Evolutionary conservation across 92 coral and sea anemone genomes (phyloP), one percentile per base, ranked within the genome.

Genomic region (Epizoanthus rinbou): DNA sequence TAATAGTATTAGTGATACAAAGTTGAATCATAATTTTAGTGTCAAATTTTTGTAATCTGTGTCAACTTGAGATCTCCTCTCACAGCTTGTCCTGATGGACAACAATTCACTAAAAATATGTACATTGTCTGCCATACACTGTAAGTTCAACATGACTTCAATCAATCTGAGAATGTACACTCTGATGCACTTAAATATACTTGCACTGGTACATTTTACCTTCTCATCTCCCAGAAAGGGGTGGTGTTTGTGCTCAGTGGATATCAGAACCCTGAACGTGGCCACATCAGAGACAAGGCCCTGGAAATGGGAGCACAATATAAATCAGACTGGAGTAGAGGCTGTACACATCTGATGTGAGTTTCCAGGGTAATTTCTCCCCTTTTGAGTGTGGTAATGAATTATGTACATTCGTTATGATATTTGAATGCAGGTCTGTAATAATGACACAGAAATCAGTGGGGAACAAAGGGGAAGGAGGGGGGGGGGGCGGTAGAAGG

Each of bases 181-280:
- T 75, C 45, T 0, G 60, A 28, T 23, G 37, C 16, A 56, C 39
- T 21, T n/a, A 15, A 22, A 47, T 35, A 15, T 7, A 14, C 60
- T 6, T 23, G 25, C 50, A 19, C 23, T 74, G 5, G 9, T 47
- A 62, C 41, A 6, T 3, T 25, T 18, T 79, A 31, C 68, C 28
- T 67, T 25, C n/a, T 69, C 63, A 43, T 56, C 47, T 59, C 65
- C 19, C 82, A 96, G 99, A 94, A 89, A 87, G 93, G 89, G 23
- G 99, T 94, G 13, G 92, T 92, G 64, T 94, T 96, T 86, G 99
- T 96, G 15, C 74, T 96, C 76, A 96, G 99, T 75, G 99, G 99
- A 15, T 96, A 92, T 65, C 89, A 92, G 86, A 96, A 96, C 67
- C 99, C 99, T 13, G 94, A 92, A 84, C 90, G 99, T 18, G 93